Evolutionary conservation across 2,113 vertebrate species (phyloP), one percentile per base, ranked within the genome.

Genomic region (Leiothrix lutea): DNA sequence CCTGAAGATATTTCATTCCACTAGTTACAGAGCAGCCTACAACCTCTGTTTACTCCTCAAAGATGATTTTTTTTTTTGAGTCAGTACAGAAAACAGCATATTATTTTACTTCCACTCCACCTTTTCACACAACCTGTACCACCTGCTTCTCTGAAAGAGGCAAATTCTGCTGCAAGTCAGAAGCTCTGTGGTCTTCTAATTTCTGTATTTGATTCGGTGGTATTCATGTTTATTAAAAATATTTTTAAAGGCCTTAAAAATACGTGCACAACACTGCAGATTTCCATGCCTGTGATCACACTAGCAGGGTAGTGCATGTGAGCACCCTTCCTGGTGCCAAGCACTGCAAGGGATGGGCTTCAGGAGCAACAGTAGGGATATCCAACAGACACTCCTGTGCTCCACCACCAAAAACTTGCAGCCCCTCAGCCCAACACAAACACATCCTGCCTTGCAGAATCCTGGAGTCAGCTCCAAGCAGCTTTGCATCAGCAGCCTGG

Each of bases 231-330:
- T 24, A 45, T 33, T 47, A 45, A 56, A 88, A 67, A 6, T 24
- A 24, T 6, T 77, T 65, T 56, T 62, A 8, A 25, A 65, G n/a
- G 20, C 16, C 24, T 70, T 71, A 47, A 78, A 65, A 90, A 40
- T 7, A 45, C 3, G 3, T 1, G 2, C 12, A 29, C 6, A 24
- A 16, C 18, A 17, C 50, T 36, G 8, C 80, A 58, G 51, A 74
- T 31, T 7, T 3, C 3, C 4, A 1, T 1, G 2, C 3, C 35
- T 58, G 19, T 20, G 44, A 40, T 18, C 9, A 23, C 20, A 3
- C 5, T 28, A 24, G 20, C 28, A 35, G 28, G 11, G 13, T 8
- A 72, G 61, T 1, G 8, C 28, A 13, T 0, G 0, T 17, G 26
- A 38, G 4, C 2, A 38, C 11, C 5, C 22, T 61, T 48, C 35